Base-by-base conservation (phyloP, 2,797 vertebrate genomes). In the Brachyalestes nurse region DNA sequence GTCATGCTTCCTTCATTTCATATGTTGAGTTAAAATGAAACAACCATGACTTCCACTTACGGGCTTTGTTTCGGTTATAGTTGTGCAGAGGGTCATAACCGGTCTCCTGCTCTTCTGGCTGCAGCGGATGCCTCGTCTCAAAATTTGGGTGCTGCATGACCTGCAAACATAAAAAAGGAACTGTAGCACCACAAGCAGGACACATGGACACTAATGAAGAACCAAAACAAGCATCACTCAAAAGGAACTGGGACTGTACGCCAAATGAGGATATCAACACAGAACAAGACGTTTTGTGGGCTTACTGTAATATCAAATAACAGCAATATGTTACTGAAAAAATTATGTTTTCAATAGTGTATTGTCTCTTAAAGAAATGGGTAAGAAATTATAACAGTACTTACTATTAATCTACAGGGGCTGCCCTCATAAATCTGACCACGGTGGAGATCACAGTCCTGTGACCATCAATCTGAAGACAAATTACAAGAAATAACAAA, bases 61-160 rank as follows among this genome's bases (percentile, higher is more conserved):
- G 92, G 89, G 92, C 93, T 85, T 80, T 91, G 81, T 96, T 97
- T 89, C 90, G 93, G 87, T 95, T 94, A 77, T 95, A 96, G 80
- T 92, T 95, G 79, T 96, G 93, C 76, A 99, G 93, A 0, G 97
- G 97, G 90, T 99, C 97, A 45, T 96, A 93, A 55, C 97, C 97
- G 6, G 97, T 95, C 95, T 99, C 98, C 88, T 99, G 97, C 85
- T 98, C 97, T 47, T 99, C 97, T 62, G 94, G 89, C 94, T 98
- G 97, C 86, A 99, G 95, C 70, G 97, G 97, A 87, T 99, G 97
- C 83, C 89, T 94, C 40, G 96, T 95, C 94, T 97, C 96, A 61
- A 96, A 95, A 83, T 93, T 93, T 78, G 97, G 95, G 89, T 97
- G 95, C 94, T 97, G 96, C 98, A 99, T 99, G 88, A 82, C 93